Base-by-base conservation (phyloP, 2,113 vertebrate genomes). In the Corythornis madagascariensis region DNA sequence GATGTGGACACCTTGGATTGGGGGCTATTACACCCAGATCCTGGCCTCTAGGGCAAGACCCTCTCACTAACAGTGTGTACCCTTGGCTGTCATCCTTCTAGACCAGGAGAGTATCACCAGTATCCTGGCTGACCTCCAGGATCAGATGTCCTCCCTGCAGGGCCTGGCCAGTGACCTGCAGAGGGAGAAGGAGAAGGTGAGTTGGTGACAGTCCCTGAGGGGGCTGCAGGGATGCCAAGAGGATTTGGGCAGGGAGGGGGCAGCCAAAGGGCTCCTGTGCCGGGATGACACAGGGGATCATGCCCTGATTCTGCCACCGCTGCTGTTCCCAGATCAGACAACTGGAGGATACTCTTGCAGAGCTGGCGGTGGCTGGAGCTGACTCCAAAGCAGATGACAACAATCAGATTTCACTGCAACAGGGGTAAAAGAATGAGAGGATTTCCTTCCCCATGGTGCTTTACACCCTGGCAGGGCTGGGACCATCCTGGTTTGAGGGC, bases 61-160 rank as follows among this genome's bases (percentile, higher is more conserved):
- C n/a, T 9, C 6, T 38, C 29, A 16, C 25, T 1, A 3, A 57
- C 10, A 13, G 3, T 2, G 1, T 47, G 13, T 69, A 53, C 52
- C 33, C 18, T 74, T 59, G 24, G 25, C 47, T 25, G 21, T 2
- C 31, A 3, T 57, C 19, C n/a, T 24, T 79, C 11, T 15, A 97
- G 65, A 6, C 16, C 31, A 45, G 29, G 43, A 48, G 65, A 67
- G 65, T 43, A 25, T 48, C 65, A 17, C 31, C 65, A 48, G 65
- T 22, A 16, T 67, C 43, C 43, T 48, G 43, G 43, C 43, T 12
- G 21, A 24, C 31, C 65, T 67, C 31, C 29, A 5, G 43, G 31
- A 31, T 22, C 31, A 33, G 22, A 43, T 24, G 42, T n/a, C 64
- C 64, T 66, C 64, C 64, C 42, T 45, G 64, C 64, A 45, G 42